phyloP scores from a whole-genome alignment of 2,888 invertebrate genomes.

The Amphimallon solstitiale region DNA sequence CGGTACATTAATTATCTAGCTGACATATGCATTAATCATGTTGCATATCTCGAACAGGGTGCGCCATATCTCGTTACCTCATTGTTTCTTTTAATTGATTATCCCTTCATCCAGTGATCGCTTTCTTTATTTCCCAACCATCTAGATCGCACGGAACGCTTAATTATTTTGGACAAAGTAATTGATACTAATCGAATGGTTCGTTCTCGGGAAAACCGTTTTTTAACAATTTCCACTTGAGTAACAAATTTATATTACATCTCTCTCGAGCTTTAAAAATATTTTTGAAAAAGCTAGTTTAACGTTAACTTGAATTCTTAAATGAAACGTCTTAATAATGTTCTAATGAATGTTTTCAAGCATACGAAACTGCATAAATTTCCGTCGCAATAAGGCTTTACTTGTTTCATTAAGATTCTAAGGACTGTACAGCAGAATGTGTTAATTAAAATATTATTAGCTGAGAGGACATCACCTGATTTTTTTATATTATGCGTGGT shows the following conservation, averaged over 20 bases:
- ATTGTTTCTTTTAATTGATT: constrained; percentile 25
- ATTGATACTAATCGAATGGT: neutral
- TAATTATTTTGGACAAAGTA: neutral
- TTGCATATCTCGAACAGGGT: constrained; percentile 2
- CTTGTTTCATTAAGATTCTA: no score
- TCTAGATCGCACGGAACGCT: neutral
- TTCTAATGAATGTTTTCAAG: no score
- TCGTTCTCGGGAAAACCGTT: neutral
- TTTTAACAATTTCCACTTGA: neutral
- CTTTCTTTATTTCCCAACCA: constrained; percentile 5
- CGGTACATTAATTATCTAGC: constrained; percentile 15
- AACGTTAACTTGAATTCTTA: no score
- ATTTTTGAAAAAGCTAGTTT: no score
- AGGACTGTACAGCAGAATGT: no score
- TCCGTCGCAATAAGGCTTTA: no score
- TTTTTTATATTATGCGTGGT: no score
- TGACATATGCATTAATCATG: constrained; percentile 16
- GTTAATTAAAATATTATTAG: no score
- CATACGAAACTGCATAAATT: no score
- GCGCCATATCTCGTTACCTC: constrained; percentile 12
- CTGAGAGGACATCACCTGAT: no score
- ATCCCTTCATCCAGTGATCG: neutral
- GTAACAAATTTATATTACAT: neutral
- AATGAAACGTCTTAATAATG: no score
- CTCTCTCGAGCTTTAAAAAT: no score